phyloP scores from a whole-genome alignment of 1,140 invertebrate species.

The Leptopilina boulardi region DNA sequence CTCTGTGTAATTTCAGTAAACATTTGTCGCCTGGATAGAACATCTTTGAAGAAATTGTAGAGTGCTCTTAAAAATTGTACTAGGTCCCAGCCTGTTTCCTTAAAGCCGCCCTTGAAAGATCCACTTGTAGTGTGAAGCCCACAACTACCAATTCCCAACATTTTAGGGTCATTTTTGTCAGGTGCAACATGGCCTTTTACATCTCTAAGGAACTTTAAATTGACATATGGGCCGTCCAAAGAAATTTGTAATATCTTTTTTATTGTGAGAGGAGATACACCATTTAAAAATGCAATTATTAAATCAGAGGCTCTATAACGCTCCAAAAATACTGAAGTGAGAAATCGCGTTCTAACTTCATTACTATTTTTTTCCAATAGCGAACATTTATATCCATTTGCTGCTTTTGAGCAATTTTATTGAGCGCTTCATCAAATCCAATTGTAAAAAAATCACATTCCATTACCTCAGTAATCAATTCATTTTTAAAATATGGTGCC shows the following conservation, averaged over 20 bases:
- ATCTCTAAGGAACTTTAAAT: slow-evolving; percentile 38
- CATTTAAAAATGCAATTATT: slow-evolving; percentile 37
- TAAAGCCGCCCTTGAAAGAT: slow-evolving; percentile 47
- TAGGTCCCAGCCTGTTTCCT: slow-evolving; percentile 42
- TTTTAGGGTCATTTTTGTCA: no score
- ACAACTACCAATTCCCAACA: slow-evolving; percentile 49
- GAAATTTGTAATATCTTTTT: slow-evolving; percentile 49
- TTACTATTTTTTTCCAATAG: slow-evolving; percentile 31
- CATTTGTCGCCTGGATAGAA: slow-evolving; percentile 42
- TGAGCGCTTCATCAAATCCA: not conserved
- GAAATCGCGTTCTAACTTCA: slow-evolving; percentile 34
- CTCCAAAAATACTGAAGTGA: slow-evolving; percentile 40
- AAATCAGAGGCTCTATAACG: slow-evolving; percentile 32
- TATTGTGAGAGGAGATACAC: not conserved
- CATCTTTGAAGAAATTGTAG: slow-evolving; percentile 46
- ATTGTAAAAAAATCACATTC: slow-evolving; percentile 4
- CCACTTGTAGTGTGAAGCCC: slow-evolving; percentile 44
- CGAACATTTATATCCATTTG: slow-evolving; percentile 32
- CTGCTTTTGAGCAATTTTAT: slow-evolving; percentile 7
- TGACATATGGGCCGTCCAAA: slow-evolving; percentile 47
- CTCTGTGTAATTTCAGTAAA: slow-evolving; percentile 35
- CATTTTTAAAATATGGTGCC: not conserved
- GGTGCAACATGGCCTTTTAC: no score
- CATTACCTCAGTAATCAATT: not conserved
- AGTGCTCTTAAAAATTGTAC: slow-evolving; percentile 38